A percentile compares a stretch with the other conserved stretches of the same genome.
phyloP scores from a whole-genome alignment of 1,140 invertebrate genomes.

The Ganaspis sp. region DNA sequence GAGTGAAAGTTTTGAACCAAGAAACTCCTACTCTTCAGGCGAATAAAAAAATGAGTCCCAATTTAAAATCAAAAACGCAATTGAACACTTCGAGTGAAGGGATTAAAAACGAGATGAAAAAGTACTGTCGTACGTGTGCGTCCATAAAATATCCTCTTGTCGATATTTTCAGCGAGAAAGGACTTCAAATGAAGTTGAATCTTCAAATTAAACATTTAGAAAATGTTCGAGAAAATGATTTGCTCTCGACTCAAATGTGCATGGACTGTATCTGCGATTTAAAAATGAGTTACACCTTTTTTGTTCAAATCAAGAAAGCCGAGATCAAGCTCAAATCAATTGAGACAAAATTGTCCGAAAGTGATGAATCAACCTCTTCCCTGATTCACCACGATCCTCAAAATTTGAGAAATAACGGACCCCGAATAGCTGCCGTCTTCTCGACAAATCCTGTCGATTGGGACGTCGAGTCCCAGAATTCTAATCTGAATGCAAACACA shows the following conservation, averaged over 20 bases:
- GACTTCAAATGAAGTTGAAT: conserved; percentile 69
- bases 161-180: conserved; percentile 72
- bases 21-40: conserved; percentile 61
- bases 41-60: conserved; percentile 57
- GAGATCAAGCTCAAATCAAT: conserved; percentile 71
- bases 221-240: conserved; percentile 64
- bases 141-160: conserved; percentile 70
- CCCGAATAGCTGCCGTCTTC: not conserved
- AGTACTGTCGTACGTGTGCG: conserved; percentile 73
- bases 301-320: conserved; percentile 74
- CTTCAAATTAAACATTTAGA: conserved; percentile 73
- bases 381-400: not conserved
- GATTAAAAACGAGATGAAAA: conserved; percentile 58
- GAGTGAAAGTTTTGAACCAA: conserved; percentile 62
- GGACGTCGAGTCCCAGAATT: not conserved
- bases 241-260: conserved; percentile 72
- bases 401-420: conserved; percentile 8
- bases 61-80: conserved; percentile 45
- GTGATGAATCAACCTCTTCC: not conserved
- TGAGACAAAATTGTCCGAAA: conserved; percentile 51
- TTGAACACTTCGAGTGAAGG: conserved; percentile 38
- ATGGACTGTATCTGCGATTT: conserved; percentile 75
- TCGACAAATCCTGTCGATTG: not conserved
- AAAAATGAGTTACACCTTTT: conserved; percentile 74
- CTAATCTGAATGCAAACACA: no score